A percentile compares a stretch with the other conserved stretches of the same genome.
These are phyloP conservation scores for Penelope pileata DNA, from an alignment of 2,113 vertebrate genomes.

Conservation along the genomic window DNA sequence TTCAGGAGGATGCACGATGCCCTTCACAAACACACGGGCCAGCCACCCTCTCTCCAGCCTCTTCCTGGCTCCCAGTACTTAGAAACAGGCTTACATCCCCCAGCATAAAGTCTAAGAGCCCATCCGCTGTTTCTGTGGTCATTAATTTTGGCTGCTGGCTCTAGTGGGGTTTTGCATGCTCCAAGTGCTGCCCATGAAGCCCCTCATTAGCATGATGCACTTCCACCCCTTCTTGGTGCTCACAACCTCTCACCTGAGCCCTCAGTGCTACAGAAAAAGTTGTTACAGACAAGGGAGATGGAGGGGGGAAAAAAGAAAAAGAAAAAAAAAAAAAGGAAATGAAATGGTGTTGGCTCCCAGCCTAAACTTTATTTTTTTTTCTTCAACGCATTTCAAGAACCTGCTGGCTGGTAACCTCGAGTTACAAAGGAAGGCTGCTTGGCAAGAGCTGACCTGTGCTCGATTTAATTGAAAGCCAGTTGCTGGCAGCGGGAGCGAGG, in stretches of 20 bases:
- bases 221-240: not conserved
- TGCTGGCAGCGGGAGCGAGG: not conserved
- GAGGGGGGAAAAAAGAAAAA: not conserved
- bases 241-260: not conserved
- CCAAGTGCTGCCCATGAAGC: not conserved
- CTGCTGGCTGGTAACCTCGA: not conserved
- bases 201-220: not conserved
- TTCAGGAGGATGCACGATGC: not conserved
- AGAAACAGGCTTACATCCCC: not conserved
- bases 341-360: not conserved
- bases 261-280: not conserved
- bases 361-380: not conserved
- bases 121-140: not conserved
- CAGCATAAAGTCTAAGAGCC: not conserved
- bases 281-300: not conserved
- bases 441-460: conserved; percentile 53
- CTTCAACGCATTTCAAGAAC: not conserved
- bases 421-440: conserved; percentile 48
- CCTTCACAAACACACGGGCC: not conserved
- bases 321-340: not conserved
- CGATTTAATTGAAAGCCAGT: conserved; percentile 25
- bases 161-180: not conserved
- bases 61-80: not conserved
- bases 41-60: not conserved
- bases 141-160: not conserved